phyloP scores from a whole-genome alignment of 2,797 vertebrate species.

The Ctenochaetus hawaiiensis region DNA sequence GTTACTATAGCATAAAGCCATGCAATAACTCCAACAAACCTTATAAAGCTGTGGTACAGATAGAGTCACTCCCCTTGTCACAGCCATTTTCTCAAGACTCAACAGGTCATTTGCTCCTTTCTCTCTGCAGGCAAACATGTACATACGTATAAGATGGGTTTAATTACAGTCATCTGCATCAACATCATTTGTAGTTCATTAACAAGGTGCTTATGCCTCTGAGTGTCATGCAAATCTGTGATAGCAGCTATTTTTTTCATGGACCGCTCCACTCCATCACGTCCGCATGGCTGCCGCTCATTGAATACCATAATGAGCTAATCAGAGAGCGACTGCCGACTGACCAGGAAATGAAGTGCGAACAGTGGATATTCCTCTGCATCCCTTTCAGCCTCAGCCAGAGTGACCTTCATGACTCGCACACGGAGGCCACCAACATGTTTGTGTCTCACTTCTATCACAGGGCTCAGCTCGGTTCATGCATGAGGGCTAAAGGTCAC shows the following conservation, averaged over 20 bases:
- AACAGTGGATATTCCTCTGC: slow-evolving; percentile 41
- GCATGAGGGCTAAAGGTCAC: slow-evolving; percentile 53
- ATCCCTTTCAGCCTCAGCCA: background rate
- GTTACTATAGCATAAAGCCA: slow-evolving; percentile 4
- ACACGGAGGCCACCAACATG: slow-evolving; percentile 30
- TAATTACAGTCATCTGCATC: slow-evolving; percentile 65
- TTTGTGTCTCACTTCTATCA: slow-evolving; percentile 23
- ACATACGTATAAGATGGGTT: slow-evolving; percentile 51
- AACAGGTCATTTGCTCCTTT: slow-evolving; percentile 54
- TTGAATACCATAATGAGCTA: slow-evolving; percentile 50
- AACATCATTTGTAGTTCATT: slow-evolving; percentile 68
- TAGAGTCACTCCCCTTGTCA: slow-evolving; percentile 35
- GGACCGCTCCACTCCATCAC: slow-evolving; percentile 32
- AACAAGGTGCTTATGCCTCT: slow-evolving; percentile 57
- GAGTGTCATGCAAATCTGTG: slow-evolving; percentile 53
- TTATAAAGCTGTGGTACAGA: slow-evolving; percentile 10
- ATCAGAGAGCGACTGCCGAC: slow-evolving; percentile 62
- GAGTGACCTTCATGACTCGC: slow-evolving; percentile 43
- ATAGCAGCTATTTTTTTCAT: slow-evolving; percentile 26
- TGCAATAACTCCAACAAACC: slow-evolving; percentile 23
- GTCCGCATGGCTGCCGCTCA: slow-evolving; percentile 23
- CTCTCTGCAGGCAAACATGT: slow-evolving; percentile 52
- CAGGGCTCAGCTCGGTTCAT: slow-evolving; percentile 32
- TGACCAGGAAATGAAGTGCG: slow-evolving; percentile 63
- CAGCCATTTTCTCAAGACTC: slow-evolving; percentile 41